phyloP scores from a whole-genome alignment of 2,113 vertebrate species.

The Stegostoma tigrinum region DNA sequence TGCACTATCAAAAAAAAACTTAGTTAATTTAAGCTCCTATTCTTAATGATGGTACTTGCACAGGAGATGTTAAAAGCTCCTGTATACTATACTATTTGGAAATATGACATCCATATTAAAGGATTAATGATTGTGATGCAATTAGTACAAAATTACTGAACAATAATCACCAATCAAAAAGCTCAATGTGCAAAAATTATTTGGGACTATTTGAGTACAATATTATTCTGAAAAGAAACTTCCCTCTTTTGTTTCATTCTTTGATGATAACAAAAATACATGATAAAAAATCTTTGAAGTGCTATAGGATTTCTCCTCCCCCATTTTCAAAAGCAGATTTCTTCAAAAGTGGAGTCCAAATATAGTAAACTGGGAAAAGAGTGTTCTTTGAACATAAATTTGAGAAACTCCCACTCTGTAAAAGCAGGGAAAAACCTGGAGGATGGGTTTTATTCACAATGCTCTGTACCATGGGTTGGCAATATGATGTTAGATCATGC shows the following conservation, averaged over 20 bases:
- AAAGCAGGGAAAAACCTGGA: background rate
- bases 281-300: background rate
- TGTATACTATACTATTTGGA: background rate
- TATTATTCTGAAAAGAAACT: background rate
- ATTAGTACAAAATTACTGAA: background rate
- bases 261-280: background rate
- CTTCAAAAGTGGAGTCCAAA: background rate
- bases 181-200: background rate
- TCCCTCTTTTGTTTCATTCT: too few relatives aligned
- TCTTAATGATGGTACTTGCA: background rate
- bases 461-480: background rate
- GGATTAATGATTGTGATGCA: background rate
- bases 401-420: background rate
- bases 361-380: background rate
- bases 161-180: background rate
- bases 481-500: background rate
- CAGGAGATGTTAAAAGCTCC: background rate
- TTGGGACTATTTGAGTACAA: background rate
- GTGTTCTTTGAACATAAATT: background rate
- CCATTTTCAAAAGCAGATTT: background rate
- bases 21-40: background rate
- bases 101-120: background rate
- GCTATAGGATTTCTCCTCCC: background rate
- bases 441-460: constrained; percentile 8
- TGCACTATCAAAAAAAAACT: background rate